Conservation (phyloP, 2,797 vertebrate genomes). For the Sarcophilus harrisii region DNA sequence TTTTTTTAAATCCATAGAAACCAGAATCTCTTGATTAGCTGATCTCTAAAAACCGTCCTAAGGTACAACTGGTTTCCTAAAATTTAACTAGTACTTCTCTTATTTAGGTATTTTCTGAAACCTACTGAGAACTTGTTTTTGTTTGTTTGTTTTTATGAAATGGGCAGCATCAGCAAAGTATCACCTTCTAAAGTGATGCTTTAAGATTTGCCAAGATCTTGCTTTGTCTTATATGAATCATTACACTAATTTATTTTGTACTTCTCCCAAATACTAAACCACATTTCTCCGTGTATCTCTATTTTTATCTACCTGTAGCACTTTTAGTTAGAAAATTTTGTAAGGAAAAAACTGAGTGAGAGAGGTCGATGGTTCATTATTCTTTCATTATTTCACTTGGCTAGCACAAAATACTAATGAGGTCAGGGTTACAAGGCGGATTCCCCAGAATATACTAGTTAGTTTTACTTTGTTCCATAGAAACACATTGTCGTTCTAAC, state of each 20-base stretch:
- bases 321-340: background rate
- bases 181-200: background rate
- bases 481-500: background rate
- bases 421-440: background rate
- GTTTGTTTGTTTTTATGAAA: background rate
- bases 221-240: background rate
- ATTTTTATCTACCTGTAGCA: background rate
- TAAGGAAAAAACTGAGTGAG: background rate
- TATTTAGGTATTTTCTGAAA: background rate
- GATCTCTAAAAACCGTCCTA: background rate
- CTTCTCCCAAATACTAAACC: background rate
- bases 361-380: background rate
- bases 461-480: background rate
- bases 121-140: slow-evolving; percentile 14
- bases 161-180: accelerated
- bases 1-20: background rate
- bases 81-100: background rate
- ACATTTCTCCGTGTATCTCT: background rate
- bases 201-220: background rate
- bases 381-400: background rate
- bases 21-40: background rate
- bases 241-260: background rate
- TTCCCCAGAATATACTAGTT: background rate
- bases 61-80: background rate
- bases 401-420: background rate